Evolutionary conservation across 1,140 invertebrate species (phyloP).

Genomic region (Lucilia sericata): DNA sequence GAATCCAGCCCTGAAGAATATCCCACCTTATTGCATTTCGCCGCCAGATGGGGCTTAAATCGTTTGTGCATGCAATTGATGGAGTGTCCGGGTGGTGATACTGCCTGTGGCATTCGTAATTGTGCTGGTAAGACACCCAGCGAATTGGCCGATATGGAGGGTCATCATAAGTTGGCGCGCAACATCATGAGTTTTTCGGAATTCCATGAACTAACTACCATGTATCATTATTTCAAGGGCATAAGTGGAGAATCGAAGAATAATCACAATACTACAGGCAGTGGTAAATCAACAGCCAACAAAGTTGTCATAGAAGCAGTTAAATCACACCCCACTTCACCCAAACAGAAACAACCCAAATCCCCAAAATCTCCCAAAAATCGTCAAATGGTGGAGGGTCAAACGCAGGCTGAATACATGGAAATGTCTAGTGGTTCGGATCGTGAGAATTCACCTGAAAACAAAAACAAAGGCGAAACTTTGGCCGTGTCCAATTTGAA

Average conservation of each 20-base stretch:
- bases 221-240: constrained; percentile 86
- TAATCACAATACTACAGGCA: constrained; percentile 46
- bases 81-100: constrained; percentile 85
- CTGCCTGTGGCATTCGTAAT: constrained; percentile 83
- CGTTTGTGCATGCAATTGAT: constrained; percentile 84
- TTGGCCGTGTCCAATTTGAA: constrained; percentile 66
- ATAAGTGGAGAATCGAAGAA: constrained; percentile 71
- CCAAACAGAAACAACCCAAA: constrained; percentile 54
- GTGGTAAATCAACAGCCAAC: constrained; percentile 35
- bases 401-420: constrained; percentile 60
- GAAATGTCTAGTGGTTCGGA: constrained; percentile 67
- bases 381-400: background rate
- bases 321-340: constrained; percentile 49
- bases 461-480: constrained; percentile 57
- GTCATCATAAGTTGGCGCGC: constrained; percentile 77
- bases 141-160: constrained; percentile 81
- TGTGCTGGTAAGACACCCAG: constrained; percentile 82
- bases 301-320: constrained; percentile 58
- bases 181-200: constrained; percentile 82
- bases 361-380: constrained; percentile 49
- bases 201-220: constrained; percentile 84
- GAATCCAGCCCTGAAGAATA: constrained; percentile 78
- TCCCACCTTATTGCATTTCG: constrained; percentile 89
- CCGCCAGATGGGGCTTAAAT: constrained; percentile 86
- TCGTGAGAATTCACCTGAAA: constrained; percentile 60